Evolutionary conservation across 2,888 invertebrate genomes (phyloP), one percentile per base, ranked within the genome.

Genomic region (Melipona bicolor): DNA sequence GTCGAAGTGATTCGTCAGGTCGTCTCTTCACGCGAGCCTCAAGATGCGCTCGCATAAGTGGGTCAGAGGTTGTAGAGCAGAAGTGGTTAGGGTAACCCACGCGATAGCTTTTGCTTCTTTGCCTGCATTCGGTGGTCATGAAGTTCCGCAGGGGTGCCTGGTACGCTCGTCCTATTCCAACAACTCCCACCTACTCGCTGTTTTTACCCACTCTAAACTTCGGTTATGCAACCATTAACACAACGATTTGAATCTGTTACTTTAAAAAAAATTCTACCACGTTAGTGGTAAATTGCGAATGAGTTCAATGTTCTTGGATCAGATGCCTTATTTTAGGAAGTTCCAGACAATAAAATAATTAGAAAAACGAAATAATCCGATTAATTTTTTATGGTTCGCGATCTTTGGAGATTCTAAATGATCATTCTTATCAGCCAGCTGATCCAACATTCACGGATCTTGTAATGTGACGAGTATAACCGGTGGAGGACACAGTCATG

Each of bases 101-200:
- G 88, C 88, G 90, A 89, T 90, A 83, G 82, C 90, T 88, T 91
- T 89, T 87, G 69, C 90, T 85, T 88, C 81, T 85, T 91, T 87
- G 50, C 90, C 85, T 89, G 88, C 88, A 91, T 92, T 91, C 84
- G 78, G 62, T 69, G 19, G 56, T 54, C 65, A 73, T 49, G 54
- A 75, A 85, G 82, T 86, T 87, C 85, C 84, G 79, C 83, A 78
- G 83, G 90, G 92, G 92, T 93, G 88, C 93, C 94, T 93, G 94
- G 94, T 93, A 94, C 93, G 93, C 90, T 89, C 82, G 83, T 91
- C 85, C 85, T 77, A 70, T 79, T 83, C 75, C 71, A 72, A 75
- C 79, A 80, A 61, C 83, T 85, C 82, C 81, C 77, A 81, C 11
- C 75, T 19, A 59, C 54, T 19, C 13, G 4, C 36, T 24, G 50